These are phyloP conservation scores for Glomeris marginata DNA, from an alignment of 2,888 invertebrate genomes.

Conservation along the genomic window DNA sequence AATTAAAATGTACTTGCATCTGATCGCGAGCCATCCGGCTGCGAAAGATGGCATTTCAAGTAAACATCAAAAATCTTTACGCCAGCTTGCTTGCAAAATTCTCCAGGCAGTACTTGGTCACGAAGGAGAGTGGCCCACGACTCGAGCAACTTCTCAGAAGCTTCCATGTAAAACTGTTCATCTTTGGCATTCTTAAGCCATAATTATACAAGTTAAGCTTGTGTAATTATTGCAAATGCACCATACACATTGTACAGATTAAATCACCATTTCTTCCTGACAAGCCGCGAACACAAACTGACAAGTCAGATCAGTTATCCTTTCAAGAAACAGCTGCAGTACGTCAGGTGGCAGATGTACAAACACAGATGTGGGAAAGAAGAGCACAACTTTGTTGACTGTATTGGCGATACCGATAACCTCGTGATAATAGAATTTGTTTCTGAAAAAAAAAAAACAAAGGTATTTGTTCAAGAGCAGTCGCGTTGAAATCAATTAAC, in stretches of 20 bases:
- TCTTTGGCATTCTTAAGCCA: conserved; percentile 21
- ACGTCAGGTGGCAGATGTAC: conserved; percentile 34
- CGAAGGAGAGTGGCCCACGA: conserved; percentile 47
- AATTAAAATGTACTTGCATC: conserved; percentile 32
- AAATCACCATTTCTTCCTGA: conserved; percentile 47
- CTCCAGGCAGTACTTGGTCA: conserved; percentile 31
- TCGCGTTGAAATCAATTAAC: conserved; percentile 2
- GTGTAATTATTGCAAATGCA: background rate
- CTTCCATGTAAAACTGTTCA: conserved; percentile 44
- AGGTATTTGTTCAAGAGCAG: background rate
- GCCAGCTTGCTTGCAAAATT: conserved; percentile 32
- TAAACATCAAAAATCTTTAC: conserved; percentile 56
- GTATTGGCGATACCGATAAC: conserved; percentile 51
- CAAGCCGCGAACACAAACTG: conserved; percentile 46
- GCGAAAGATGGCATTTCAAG: conserved; percentile 59
- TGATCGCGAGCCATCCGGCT: conserved; percentile 57
- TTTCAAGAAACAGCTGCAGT: conserved; percentile 41
- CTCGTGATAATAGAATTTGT: conserved; percentile 47
- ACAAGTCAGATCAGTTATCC: conserved; percentile 46
- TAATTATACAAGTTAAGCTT: no score
- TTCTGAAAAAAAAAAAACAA: conserved; percentile 27
- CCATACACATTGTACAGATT: background rate
- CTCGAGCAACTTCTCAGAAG: conserved; percentile 50
- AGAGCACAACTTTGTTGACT: conserved; percentile 44
- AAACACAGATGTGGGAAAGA: conserved; percentile 39